Conservation (phyloP, 2,888 invertebrate genomes). For the Lumbricus terrestris region DNA sequence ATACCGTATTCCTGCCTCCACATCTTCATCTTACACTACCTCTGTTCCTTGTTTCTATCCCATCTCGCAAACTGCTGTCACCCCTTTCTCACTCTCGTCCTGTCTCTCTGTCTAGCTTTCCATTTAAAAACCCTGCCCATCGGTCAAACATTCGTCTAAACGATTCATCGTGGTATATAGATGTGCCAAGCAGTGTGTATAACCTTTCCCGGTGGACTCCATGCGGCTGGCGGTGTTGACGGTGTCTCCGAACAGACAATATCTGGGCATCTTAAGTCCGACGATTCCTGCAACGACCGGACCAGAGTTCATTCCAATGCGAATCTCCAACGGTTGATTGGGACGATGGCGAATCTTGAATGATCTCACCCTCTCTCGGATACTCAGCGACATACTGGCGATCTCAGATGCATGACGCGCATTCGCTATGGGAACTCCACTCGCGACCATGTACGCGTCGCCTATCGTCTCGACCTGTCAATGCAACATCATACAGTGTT, state of each 20-base stretch:
- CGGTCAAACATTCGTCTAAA: too few relatives aligned
- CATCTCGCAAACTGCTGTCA: too few relatives aligned
- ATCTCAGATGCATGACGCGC: conserved; percentile 40
- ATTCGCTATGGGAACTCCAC: conserved; percentile 39
- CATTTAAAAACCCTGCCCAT: too few relatives aligned
- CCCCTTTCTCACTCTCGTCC: too few relatives aligned
- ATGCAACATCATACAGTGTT: neutral
- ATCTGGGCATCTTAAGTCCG: conserved; percentile 29
- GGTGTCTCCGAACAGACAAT: conserved; percentile 31
- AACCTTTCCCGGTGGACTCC: conserved; percentile 30
- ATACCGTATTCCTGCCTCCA: too few relatives aligned
- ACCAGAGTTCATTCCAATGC: conserved; percentile 53
- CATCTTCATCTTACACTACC: too few relatives aligned
- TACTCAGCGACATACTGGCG: conserved; percentile 39
- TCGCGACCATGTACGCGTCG: conserved; percentile 29
- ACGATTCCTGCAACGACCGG: conserved; percentile 51
- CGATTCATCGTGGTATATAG: too few relatives aligned
- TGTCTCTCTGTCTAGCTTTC: too few relatives aligned
- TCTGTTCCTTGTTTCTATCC: too few relatives aligned
- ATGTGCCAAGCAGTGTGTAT: too few relatives aligned
- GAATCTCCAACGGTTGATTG: conserved; percentile 46
- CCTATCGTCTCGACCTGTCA: neutral
- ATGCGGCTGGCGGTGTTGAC: conserved; percentile 31
- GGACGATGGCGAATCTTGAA: conserved; percentile 53
- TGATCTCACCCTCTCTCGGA: conserved; percentile 34